Conservation (phyloP, 1,140 invertebrate genomes). For the Bicyclus anynana region DNA sequence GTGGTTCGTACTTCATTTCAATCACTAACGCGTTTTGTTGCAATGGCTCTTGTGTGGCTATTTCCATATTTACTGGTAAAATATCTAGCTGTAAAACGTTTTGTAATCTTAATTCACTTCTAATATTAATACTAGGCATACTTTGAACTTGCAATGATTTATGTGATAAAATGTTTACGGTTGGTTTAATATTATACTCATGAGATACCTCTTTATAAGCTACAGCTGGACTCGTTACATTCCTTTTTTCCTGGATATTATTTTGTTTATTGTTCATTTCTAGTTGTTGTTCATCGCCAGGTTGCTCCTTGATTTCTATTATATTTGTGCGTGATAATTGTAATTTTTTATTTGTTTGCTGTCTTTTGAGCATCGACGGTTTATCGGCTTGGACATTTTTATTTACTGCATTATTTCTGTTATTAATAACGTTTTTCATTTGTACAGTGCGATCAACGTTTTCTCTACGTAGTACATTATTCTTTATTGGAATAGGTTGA, state of each 20-base stretch:
- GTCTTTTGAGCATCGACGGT: conserved; percentile 27
- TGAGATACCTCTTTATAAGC: conserved; percentile 53
- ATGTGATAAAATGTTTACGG: too few relatives aligned
- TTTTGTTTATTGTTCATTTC: conserved; percentile 30
- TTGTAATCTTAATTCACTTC: conserved; percentile 68
- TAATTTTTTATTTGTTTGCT: conserved; percentile 40
- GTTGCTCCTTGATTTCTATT: conserved; percentile 40
- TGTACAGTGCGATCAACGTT: conserved; percentile 23
- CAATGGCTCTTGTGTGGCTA: conserved; percentile 11
- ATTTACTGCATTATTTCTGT: conserved; percentile 35
- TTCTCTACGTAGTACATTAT: conserved; percentile 25
- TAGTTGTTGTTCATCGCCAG: conserved; percentile 21
- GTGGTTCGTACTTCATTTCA: conserved; percentile 42
- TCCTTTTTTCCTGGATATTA: conserved; percentile 29
- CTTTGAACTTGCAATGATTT: conserved; percentile 56
- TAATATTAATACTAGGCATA: conserved; percentile 71
- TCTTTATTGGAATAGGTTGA: conserved; percentile 20
- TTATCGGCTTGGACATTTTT: conserved; percentile 36
- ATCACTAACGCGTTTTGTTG: conserved; percentile 58
- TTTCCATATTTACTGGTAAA: conserved; percentile 38
- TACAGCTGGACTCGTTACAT: conserved; percentile 20
- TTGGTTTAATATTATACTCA: conserved; percentile 37
- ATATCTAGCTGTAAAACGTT: conserved; percentile 71
- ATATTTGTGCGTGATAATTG: conserved; percentile 43
- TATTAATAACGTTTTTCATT: conserved; percentile 22